Evolutionary conservation across 2,797 vertebrate species (phyloP), one percentile per base, ranked within the genome.

Genomic region (Lemur catta): DNA sequence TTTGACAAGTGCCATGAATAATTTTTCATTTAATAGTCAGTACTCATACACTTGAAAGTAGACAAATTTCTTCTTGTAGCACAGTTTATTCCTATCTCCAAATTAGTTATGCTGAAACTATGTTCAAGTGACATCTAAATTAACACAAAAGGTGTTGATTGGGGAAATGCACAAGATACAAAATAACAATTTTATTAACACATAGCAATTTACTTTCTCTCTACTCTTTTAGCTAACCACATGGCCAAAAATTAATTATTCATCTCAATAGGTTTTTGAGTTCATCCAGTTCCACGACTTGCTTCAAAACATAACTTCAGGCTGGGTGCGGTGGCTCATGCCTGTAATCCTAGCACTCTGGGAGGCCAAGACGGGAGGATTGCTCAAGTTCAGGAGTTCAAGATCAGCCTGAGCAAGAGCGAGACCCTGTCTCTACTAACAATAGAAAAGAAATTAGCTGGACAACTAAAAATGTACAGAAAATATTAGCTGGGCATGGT

Each of bases 21-120:
- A 30, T 82, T 65, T 61, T 55, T 69, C 71, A 65, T 59, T 72
- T 91, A 59, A 72, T 61, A 72, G 41, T 69, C 38, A 71, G 24
- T 33, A 89, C 11, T 69, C 38, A 43, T 65, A 57, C 33, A 48
- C 57, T 82, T 69, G 8, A 90, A 94, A 93, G 35, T 74, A 81
- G 41, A 52, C 2, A 48, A 65, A 38, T 38, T 61, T 89, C 38
- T 59, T 89, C 35, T 65, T 89, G 28, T n/a, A 82, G 12, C 35
- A 67, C 26, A 71, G 12, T 71, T n/a, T 87, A 48, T 76, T 94
- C 46, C 61, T 91, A 63, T 35, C 5, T 91, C 12, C 18, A 87
- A 96, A 87, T 91, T 86, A 86, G 74, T 87, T 46, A 87, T 33
- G 6, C 28, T 71, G 38, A 90, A 93, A 76, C 93, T 69, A 71